Base-by-base conservation (phyloP, 1,140 invertebrate species). In the Euura lappo region DNA sequence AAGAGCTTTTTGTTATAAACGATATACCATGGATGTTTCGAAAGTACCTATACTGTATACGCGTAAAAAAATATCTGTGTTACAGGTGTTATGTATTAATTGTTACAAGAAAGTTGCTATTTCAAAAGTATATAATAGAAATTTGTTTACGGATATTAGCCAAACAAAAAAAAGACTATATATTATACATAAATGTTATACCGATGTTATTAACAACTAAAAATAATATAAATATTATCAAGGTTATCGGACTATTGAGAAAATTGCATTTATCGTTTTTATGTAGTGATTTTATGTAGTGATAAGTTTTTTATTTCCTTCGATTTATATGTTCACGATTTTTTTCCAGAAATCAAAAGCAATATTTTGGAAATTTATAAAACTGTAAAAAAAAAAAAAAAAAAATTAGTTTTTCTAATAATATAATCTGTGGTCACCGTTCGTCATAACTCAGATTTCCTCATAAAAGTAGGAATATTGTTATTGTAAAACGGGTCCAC, bases 351-450 rank as follows among this genome's bases (percentile, higher is more conserved):
- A 84, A 85, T 84, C 84, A 81, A 81, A 78, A 78, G 80, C 65
- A 73, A 83, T 85, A 85, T 85, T 28, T 28, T 28, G 28, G 1
- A 28, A 28, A 28, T 85, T 85, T 84, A 75, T 85, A 85, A 83
- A 69, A 75, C 75, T 44, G 42, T n/a, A 65, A 65, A 44, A 28
- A 65, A 45, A 65, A n/a, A 66, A 68, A 65, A 65, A 44, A 28
- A 65, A 45, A 65, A n/a, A 66, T 66, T 28, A 28, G 28, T 28
- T 28, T 28, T 28, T 28, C 28, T 28, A 28, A 28, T 1, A 28
- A 28, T 28, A 28, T 28, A 28, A 28, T 28, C 28, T 28, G 28
- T 28, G 28, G 28, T 28, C 28, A 28, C 28, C 28, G 28, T 28
- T 28, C 28, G 7, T 66, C 69, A n/a, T n/a, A 51, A 5, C 44